A percentile compares a stretch with the other conserved stretches of the same genome.
Evolutionary conservation across 2,797 vertebrate species (phyloP).

Genomic region (Nyctibius grandis): DNA sequence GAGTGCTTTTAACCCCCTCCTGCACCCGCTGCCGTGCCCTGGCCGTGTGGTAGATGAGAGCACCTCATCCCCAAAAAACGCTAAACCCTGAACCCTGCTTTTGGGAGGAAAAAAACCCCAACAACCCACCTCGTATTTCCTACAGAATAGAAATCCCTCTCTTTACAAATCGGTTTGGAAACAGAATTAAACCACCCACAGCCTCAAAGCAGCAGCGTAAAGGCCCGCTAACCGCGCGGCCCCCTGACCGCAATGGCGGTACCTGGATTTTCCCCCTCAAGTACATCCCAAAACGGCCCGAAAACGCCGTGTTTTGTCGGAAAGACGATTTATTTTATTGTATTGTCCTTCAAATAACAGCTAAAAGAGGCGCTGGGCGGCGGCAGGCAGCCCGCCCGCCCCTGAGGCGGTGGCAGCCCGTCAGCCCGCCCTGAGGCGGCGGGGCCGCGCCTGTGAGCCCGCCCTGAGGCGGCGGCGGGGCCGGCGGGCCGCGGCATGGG

Average conservation of each 20-base stretch:
- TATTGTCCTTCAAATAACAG: not conserved
- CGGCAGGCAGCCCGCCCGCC: not conserved
- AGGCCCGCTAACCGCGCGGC: no score
- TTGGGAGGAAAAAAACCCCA: accelerated
- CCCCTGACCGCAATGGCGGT: not conserved
- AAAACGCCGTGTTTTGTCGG: not conserved
- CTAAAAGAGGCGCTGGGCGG: not conserved
- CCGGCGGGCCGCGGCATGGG: not conserved
- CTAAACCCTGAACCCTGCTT: not conserved
- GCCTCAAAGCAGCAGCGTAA: not conserved
- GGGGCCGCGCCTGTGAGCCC: not conserved
- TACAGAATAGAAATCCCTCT: not conserved
- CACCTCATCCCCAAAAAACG: not conserved
- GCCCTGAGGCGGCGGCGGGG: not conserved
- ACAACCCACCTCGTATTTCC: not conserved
- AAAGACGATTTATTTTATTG: accelerated
- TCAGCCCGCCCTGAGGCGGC: not conserved
- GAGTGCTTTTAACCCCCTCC: not conserved
- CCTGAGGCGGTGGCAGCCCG: not conserved
- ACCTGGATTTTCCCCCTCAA: accelerated
- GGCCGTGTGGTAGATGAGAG: accelerated
- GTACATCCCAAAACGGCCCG: not conserved
- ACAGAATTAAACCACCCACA: not conserved
- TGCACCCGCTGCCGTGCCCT: accelerated
- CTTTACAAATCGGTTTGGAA: not conserved